Evolutionary conservation across 2,888 invertebrate species (phyloP).

Genomic region (Meta bourneti): DNA sequence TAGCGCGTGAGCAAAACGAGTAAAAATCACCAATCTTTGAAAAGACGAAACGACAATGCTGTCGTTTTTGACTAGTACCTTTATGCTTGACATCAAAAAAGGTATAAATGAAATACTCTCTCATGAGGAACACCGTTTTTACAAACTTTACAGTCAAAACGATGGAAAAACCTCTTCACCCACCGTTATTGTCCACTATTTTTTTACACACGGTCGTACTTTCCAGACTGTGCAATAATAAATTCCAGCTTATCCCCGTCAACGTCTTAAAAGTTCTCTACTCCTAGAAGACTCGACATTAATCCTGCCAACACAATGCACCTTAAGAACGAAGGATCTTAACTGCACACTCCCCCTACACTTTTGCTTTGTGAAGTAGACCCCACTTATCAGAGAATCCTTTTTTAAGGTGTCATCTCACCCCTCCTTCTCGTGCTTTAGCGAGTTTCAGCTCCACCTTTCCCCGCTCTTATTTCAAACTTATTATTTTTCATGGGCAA

Average conservation of each 20-base stretch:
- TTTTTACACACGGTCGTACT: not conserved
- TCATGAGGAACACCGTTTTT: not conserved
- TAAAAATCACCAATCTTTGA: too few species aligned
- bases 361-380: constrained; percentile 7
- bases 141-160: not conserved
- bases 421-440: not conserved
- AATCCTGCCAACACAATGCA: constrained; percentile 9
- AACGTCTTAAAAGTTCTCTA: not conserved
- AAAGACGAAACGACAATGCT: too few species aligned
- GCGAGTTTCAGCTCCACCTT: not conserved
- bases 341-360: not conserved
- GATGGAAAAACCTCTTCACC: not conserved
- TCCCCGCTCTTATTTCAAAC: constrained; percentile 9
- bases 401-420: constrained; percentile 14
- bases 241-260: not conserved
- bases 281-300: constrained; percentile 6
- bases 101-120: too few species aligned
- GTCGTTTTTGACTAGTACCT: too few species aligned
- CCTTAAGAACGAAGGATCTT: not conserved
- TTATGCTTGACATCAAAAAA: too few species aligned
- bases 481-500: constrained; percentile 10
- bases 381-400: not conserved
- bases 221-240: not conserved
- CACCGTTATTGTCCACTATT: not conserved
- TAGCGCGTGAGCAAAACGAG: too few species aligned